A percentile compares a stretch with the other conserved stretches of the same genome.
Conservation (phyloP, 2,888 invertebrate genomes). For the Luperina nickerlii region DNA sequence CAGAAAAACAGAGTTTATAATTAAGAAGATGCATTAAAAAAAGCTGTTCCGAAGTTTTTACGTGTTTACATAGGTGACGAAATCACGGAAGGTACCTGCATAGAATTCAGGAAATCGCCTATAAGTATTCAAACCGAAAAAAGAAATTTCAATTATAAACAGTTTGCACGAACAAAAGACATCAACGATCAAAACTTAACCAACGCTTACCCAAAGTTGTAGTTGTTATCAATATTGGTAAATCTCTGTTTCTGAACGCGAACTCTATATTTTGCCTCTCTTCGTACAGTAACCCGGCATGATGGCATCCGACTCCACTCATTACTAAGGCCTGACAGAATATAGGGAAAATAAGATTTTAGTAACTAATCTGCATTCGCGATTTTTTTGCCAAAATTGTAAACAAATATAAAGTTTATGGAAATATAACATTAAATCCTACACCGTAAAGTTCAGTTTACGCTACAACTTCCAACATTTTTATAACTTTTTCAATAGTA, state of each 20-base stretch:
- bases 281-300: constrained; percentile 93
- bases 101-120: background rate
- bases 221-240: constrained; percentile 93
- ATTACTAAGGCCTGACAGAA: constrained; percentile 80
- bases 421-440: too few relatives aligned
- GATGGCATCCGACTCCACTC: constrained; percentile 94
- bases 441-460: too few relatives aligned
- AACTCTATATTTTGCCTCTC: constrained; percentile 92
- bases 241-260: constrained; percentile 91
- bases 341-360: background rate
- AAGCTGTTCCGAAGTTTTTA: background rate
- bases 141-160: background rate
- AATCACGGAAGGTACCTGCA: too few relatives aligned
- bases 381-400: too few relatives aligned
- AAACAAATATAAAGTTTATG: too few relatives aligned
- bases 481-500: too few relatives aligned
- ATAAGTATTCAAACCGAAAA: background rate
- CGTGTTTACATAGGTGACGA: background rate
- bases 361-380: background rate
- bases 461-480: too few relatives aligned
- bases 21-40: background rate
- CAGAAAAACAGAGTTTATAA: background rate
- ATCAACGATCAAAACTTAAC: constrained; percentile 23
- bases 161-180: constrained; percentile 40
- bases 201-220: constrained; percentile 90